Evolutionary conservation across 2,888 invertebrate genomes (phyloP).

Genomic region (Hirtodrosophila duncani): DNA sequence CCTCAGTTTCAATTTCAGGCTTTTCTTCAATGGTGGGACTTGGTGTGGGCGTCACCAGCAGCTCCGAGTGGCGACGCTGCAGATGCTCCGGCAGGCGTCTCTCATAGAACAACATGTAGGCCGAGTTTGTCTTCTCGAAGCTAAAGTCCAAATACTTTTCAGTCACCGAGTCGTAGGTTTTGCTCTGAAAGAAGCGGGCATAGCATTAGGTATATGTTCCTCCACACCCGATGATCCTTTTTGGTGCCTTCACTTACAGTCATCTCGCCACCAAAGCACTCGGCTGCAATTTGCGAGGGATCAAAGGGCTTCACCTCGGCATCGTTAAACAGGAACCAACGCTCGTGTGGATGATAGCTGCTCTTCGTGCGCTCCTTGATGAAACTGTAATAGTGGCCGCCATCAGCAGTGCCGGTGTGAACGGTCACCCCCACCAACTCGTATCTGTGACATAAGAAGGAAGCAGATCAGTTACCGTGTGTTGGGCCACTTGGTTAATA

Average conservation of each 20-base stretch:
- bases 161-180: conserved; percentile 96
- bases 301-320: conserved; percentile 97
- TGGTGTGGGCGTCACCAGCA: conserved; percentile 60
- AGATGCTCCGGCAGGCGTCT: conserved; percentile 81
- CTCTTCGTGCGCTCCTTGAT: conserved; percentile 89
- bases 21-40: conserved; percentile 59
- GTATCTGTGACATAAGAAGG: conserved; percentile 78
- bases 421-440: conserved; percentile 96
- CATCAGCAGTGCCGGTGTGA: conserved; percentile 98
- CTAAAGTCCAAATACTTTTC: conserved; percentile 99
- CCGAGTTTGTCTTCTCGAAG: conserved; percentile 98
- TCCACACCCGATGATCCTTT: no score
- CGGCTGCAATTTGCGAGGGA: conserved; percentile 94
- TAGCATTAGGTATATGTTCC: background rate
- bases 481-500: no score
- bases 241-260: conserved; percentile 82
- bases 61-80: conserved; percentile 75
- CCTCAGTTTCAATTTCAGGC: conserved; percentile 23
- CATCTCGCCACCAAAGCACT: conserved; percentile 99
- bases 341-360: conserved; percentile 84
- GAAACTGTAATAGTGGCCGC: conserved; percentile 97
- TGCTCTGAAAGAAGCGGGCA: conserved; percentile 82
- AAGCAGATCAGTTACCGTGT: background rate
- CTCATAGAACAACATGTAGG: conserved; percentile 98
- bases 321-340: conserved; percentile 95